Percentiles rank a stretch among this genome's conserved stretches.
phyloP scores from a whole-genome alignment of 1,140 invertebrate species.

The Drosophila nannoptera region DNA sequence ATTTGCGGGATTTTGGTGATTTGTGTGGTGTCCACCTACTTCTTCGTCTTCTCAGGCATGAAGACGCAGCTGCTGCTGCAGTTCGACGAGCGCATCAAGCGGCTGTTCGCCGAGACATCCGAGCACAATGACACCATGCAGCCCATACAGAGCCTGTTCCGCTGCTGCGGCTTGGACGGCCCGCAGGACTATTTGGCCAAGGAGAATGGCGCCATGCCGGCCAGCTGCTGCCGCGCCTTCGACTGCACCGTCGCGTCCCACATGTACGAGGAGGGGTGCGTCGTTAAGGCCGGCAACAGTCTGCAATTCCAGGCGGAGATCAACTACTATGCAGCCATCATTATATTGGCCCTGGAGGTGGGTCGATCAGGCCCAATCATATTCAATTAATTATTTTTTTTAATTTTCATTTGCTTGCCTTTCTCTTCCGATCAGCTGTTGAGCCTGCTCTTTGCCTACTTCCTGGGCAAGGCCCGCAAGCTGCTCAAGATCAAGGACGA shows the following conservation, averaged over 20 bases:
- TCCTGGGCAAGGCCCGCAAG: conserved; percentile 66
- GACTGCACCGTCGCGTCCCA: conserved; percentile 59
- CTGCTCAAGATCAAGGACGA: conserved; percentile 63
- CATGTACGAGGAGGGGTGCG: conserved; percentile 62
- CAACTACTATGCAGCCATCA: conserved; percentile 58
- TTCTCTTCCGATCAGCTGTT: conserved; percentile 31
- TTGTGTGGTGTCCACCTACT: conserved; percentile 43
- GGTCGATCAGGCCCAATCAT: neutral
- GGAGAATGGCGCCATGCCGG: conserved; percentile 57
- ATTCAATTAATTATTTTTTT: neutral
- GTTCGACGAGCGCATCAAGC: conserved; percentile 54
- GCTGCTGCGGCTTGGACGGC: conserved; percentile 67
- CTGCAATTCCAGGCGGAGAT: conserved; percentile 53
- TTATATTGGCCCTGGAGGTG: conserved; percentile 52
- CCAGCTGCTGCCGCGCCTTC: conserved; percentile 63
- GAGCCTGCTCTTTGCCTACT: conserved; percentile 48
- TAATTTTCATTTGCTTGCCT: neutral
- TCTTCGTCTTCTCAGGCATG: conserved; percentile 58
- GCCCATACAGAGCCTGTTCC: conserved; percentile 63
- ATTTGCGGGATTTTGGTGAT: conserved; percentile 45
- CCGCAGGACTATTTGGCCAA: conserved; percentile 64
- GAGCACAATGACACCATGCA: conserved; percentile 55
- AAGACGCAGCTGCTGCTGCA: conserved; percentile 46
- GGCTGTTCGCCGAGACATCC: conserved; percentile 45
- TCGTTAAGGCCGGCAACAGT: conserved; percentile 41